These are phyloP conservation scores for Galeruca laticollis DNA, from an alignment of 2,888 invertebrate genomes.

Conservation along the genomic window DNA sequence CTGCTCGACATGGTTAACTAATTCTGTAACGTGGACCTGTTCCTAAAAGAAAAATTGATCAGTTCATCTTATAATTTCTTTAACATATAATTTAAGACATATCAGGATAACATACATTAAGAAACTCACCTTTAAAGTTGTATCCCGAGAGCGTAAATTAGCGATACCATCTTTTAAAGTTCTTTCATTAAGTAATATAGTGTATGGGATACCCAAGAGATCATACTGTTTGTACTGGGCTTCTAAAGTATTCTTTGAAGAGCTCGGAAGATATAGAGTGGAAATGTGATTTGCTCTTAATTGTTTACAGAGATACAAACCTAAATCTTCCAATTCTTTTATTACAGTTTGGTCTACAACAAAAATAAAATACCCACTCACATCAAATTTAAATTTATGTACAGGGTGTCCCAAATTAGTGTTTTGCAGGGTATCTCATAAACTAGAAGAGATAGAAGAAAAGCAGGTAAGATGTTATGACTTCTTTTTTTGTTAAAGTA, in stretches of 20 bases:
- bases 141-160: conserved; percentile 74
- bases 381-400: too few species aligned
- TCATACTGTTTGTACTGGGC: conserved; percentile 69
- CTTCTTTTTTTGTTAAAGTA: too few species aligned
- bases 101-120: too few species aligned
- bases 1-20: conserved; percentile 72
- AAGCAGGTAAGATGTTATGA: too few species aligned
- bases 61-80: conserved; percentile 15
- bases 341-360: conserved; percentile 45
- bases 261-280: conserved; percentile 62
- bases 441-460: too few species aligned
- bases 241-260: conserved; percentile 62
- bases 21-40: conserved; percentile 76
- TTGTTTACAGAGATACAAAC: conserved; percentile 70
- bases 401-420: too few species aligned
- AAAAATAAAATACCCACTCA: too few species aligned
- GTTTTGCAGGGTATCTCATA: too few species aligned
- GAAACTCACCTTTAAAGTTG: conserved; percentile 73
- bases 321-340: conserved; percentile 70
- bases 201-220: conserved; percentile 79
- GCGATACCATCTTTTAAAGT: conserved; percentile 80
- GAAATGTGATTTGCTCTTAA: conserved; percentile 67
- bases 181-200: conserved; percentile 75
- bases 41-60: conserved; percentile 70
- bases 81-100: too few species aligned